Evolutionary conservation across 1,140 invertebrate species (phyloP), one percentile per base, ranked within the genome.

Genomic region (Samia ricini): DNA sequence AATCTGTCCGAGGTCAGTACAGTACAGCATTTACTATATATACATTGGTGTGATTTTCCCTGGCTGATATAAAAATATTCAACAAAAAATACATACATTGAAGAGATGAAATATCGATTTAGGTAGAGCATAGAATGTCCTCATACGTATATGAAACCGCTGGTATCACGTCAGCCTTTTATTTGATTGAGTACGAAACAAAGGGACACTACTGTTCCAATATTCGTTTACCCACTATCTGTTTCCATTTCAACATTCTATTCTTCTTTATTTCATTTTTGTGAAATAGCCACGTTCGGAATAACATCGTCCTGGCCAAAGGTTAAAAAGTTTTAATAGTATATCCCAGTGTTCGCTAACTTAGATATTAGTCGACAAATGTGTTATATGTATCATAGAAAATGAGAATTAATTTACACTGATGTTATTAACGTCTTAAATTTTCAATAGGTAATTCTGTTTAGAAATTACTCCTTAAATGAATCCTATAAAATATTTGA

Each of bases 221-320:
- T 78, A 69, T 79, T 72, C 74, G 72, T 67, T 62, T 66, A 23
- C 54, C 51, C 61, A 63, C 73, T 82, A 79, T 82, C 80, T 72
- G 63, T 77, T 84, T 81, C 74, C 74, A 72, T 69, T 66, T 75
- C 68, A 60, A 54, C 76, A 70, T 52, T 62, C 57, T 58, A 63
- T 58, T 18, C 36, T 21, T 48, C 20, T 33, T 12, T 24, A 10
- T n/a, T 36, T 48, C 23, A 7, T 58, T 19, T 51, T 50, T 50
- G 48, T 50, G 48, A n/a, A 26, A 23, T 24, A 56, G 10, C 6
- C 26, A 8, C 10, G 6, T 29, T 29, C 26, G 26, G 10, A 29
- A 29, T 29, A 29, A 5, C 10, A 5, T 10, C 26, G 6, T 29
- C 4, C 4, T 10, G 6, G 1, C 1, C 10, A 10, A 8, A 29